Evolutionary conservation across 2,797 vertebrate species (phyloP).

Genomic region (Hozukius guyotensis): DNA sequence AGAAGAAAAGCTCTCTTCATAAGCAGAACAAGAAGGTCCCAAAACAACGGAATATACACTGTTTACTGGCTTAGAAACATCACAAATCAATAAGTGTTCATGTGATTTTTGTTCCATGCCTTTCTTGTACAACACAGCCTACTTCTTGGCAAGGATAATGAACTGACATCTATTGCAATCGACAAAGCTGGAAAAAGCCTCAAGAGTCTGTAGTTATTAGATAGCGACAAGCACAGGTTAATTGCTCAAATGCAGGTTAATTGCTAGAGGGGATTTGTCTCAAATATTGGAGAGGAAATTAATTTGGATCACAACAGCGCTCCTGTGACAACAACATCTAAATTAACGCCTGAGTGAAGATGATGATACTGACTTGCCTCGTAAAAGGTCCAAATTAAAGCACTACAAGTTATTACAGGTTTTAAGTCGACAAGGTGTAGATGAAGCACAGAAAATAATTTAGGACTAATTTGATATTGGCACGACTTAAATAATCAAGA

Average conservation of each 20-base stretch:
- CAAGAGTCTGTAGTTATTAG: conserved; percentile 54
- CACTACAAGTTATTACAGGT: background rate
- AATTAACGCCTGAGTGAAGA: conserved; percentile 37
- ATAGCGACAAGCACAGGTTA: conserved; percentile 58
- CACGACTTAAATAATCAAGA: background rate
- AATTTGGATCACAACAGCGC: conserved; percentile 62
- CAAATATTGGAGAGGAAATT: conserved; percentile 67
- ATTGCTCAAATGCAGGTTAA: conserved; percentile 71
- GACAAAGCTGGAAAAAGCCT: conserved; percentile 13
- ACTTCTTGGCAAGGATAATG: conserved; percentile 6
- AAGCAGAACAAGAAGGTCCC: conserved; percentile 1
- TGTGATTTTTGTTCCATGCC: conserved; percentile 13
- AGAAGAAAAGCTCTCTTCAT: conserved; percentile 62
- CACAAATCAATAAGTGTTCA: conserved; percentile 37
- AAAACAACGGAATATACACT: conserved; percentile 29
- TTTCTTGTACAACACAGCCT: background rate
- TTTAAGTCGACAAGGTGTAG: background rate
- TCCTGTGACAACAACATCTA: conserved; percentile 50
- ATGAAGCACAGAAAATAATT: background rate
- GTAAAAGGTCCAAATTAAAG: conserved; percentile 11
- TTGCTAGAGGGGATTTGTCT: conserved; percentile 62
- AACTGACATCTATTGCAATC: conserved; percentile 7
- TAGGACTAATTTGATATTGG: background rate
- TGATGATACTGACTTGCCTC: conserved; percentile 26
- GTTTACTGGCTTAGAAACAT: conserved; percentile 22